Base-by-base conservation (phyloP, 2,113 vertebrate species). In the Hyperopisus bebe region DNA sequence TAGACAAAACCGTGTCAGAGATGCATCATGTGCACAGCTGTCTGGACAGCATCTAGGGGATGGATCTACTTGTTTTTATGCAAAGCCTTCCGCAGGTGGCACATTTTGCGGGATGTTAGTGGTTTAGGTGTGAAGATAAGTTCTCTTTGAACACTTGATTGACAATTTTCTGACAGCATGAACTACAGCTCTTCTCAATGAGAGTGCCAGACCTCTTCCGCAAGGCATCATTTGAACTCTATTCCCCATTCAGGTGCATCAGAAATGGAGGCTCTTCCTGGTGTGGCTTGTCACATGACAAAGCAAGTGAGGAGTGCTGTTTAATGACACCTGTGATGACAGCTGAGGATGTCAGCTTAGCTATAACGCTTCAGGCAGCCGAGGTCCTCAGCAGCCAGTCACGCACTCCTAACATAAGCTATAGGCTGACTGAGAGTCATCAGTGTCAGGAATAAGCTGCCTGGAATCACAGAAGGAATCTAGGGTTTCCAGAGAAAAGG, bases 261-360 rank as follows among this genome's bases (percentile, higher is more conserved):
- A 15, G 31, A 51, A 47, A 89, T 3, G 17, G 47, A 19, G 47
- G 70, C 3, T 84, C 44, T 46, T 47, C 82, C 3, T 50, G 70
- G 44, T 19, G 44, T 35, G 13, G 58, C 58, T 46, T 42, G 35
- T 48, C 70, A 31, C 13, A 39, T 80, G 74, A 80, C 31, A 77
- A 46, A 39, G 13, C 21, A 3, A 13, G 87, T 70, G 62, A 35
- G 66, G 21, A 74, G 62, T 35, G 44, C n/a, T 51, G 42, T 51
- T 39, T 89, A 50, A 51, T 42, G 88, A 85, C 46, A 46, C 42
- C 70, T 35, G 70, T 53, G 70, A 89, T 80, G 88, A 74, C 62
- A 88, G 70, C 10, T 74, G 31, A 47, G 80, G 88, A 53, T 53
- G 27, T 50, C 70, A 17, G 44, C 55, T 39, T 42, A 19, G 62